phyloP scores from a whole-genome alignment of 2,888 invertebrate species.

The Eupithecia insigniata region DNA sequence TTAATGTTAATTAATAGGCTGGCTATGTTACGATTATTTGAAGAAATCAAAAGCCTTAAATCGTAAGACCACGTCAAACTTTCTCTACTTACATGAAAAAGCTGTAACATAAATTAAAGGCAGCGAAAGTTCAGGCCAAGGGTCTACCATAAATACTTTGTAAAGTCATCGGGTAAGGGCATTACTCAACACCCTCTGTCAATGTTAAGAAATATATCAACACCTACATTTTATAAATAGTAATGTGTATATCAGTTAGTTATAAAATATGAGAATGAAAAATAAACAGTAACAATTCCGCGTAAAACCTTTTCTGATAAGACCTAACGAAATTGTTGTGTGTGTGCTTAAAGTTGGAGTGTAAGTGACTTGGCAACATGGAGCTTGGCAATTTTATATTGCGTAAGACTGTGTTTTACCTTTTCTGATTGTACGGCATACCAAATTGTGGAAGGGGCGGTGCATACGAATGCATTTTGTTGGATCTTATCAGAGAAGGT shows the following conservation, averaged over 20 bases:
- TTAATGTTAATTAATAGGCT: not conserved
- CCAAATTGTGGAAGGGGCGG: too few species aligned
- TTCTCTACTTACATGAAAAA: constrained; percentile 10
- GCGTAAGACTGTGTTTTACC: too few species aligned
- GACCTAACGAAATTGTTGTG: too few species aligned
- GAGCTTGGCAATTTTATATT: too few species aligned
- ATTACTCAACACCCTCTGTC: not conserved
- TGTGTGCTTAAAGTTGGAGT: too few species aligned
- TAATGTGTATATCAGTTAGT: not conserved
- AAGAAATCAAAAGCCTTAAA: not conserved
- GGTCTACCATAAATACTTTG: constrained; percentile 11
- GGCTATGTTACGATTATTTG: not conserved
- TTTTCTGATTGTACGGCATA: too few species aligned
- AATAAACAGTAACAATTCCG: too few species aligned
- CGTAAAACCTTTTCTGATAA: too few species aligned
- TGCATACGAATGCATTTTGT: too few species aligned
- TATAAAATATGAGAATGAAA: too few species aligned
- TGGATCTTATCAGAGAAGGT: too few species aligned
- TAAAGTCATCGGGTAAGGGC: constrained; percentile 2
- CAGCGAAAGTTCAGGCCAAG: constrained; percentile 14
- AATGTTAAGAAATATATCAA: constrained; percentile 1
- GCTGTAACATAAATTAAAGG: constrained; percentile 11
- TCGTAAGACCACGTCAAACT: not conserved
- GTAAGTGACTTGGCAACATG: too few species aligned
- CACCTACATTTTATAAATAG: not conserved